Evolutionary conservation across 2,113 vertebrate genomes (phyloP).

Genomic region (Cygnus buccinator): DNA sequence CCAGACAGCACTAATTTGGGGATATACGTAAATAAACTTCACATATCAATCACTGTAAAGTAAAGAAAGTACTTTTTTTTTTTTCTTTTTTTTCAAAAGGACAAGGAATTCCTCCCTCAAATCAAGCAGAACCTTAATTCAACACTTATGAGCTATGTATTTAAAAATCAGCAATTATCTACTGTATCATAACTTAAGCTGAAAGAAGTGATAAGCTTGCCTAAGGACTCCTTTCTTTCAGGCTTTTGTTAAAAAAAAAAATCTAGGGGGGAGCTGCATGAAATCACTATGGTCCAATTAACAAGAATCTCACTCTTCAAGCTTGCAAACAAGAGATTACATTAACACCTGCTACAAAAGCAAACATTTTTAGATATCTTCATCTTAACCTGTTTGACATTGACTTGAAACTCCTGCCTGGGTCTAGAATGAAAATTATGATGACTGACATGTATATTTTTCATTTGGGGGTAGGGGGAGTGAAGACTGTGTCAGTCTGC

Average conservation of each 20-base stretch:
- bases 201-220: background rate
- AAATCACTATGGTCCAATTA: slow-evolving; percentile 76
- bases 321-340: slow-evolving; percentile 68
- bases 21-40: background rate
- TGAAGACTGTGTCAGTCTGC: background rate
- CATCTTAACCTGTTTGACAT: slow-evolving; percentile 69
- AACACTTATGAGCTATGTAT: background rate
- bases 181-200: background rate
- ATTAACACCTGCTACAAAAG: slow-evolving; percentile 73
- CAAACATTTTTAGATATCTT: slow-evolving; percentile 74
- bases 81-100: background rate
- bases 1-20: background rate
- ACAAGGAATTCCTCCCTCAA: background rate
- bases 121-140: background rate
- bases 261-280: background rate
- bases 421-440: slow-evolving; percentile 12
- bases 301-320: slow-evolving; percentile 61
- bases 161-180: background rate
- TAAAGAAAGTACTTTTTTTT: background rate
- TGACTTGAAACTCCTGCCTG: slow-evolving; percentile 36
- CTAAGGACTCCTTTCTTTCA: slow-evolving; percentile 27
- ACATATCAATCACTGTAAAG: background rate
- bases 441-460: slow-evolving; percentile 52
- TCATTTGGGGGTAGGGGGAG: background rate
- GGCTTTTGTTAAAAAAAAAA: background rate